Conservation (phyloP, 2,113 vertebrate genomes). For the Natator depressus region DNA sequence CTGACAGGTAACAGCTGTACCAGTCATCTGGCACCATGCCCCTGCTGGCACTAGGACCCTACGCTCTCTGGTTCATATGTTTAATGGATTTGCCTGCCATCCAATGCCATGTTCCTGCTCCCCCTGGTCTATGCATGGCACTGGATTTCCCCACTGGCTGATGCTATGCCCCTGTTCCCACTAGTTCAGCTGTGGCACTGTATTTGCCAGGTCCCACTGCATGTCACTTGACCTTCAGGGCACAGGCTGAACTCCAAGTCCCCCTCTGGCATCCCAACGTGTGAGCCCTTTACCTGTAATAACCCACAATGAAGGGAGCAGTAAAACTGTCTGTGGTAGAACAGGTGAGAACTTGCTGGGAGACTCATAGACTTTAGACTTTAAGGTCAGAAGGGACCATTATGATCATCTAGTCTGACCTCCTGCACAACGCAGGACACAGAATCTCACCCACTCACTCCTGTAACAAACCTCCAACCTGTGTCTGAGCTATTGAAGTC, state of each 20-base stretch:
- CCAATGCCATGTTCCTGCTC: neutral
- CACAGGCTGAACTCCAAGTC: neutral
- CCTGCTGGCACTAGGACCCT: neutral
- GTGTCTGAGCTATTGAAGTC: too few relatives aligned
- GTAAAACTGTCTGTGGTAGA: fast-evolving
- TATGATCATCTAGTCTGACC: too few relatives aligned
- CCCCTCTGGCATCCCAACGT: neutral
- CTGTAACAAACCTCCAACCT: too few relatives aligned
- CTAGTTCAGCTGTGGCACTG: neutral
- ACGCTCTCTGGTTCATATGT: neutral
- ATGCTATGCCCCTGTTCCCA: neutral
- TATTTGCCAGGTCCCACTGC: neutral
- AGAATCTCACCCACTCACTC: too few relatives aligned
- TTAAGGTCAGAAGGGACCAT: too few relatives aligned
- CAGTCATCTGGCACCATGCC: fast-evolving
- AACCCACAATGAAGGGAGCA: neutral
- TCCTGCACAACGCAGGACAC: too few relatives aligned
- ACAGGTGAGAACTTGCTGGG: neutral
- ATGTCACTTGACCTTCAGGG: neutral
- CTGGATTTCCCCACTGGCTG: neutral
- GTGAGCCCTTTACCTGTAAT: neutral
- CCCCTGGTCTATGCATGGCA: neutral
- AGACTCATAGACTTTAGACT: neutral
- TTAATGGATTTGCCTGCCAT: neutral
- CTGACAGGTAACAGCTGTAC: neutral